Conservation (phyloP, 2,113 vertebrate species). For the Burhinus oedicnemus region DNA sequence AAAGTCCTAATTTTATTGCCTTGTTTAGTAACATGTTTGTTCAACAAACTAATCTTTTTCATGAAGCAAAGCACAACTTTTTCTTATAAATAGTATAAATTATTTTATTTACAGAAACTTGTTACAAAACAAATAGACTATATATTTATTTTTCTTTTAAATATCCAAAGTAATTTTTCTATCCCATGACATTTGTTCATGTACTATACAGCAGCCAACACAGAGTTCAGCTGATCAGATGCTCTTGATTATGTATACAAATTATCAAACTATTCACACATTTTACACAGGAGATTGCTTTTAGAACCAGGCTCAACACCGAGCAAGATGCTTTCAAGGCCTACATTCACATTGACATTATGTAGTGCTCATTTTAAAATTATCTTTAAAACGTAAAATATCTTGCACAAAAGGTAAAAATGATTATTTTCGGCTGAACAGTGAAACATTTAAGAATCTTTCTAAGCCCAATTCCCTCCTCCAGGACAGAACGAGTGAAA, state of each 20-base stretch:
- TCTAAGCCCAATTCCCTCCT: slow-evolving; percentile 64
- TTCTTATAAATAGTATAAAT: slow-evolving; percentile 99
- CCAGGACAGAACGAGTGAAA: slow-evolving; percentile 70
- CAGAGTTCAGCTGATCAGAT: slow-evolving; percentile 96
- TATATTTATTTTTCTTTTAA: slow-evolving; percentile 99
- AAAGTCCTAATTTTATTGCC: slow-evolving; percentile 82
- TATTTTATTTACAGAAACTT: slow-evolving; percentile 99
- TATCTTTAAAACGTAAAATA: slow-evolving; percentile 74
- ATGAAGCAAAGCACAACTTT: slow-evolving; percentile 87
- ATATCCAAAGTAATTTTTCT: slow-evolving; percentile 98
- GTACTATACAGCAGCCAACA: slow-evolving; percentile 99
- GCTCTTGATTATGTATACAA: slow-evolving; percentile 93
- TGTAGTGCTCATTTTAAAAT: slow-evolving; percentile 85
- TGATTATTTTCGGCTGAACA: slow-evolving; percentile 69
- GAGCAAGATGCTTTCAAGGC: slow-evolving; percentile 82
- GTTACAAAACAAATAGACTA: slow-evolving; percentile 99
- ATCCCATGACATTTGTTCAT: slow-evolving; percentile 98
- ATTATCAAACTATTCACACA: slow-evolving; percentile 91
- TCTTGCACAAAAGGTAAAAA: slow-evolving; percentile 76
- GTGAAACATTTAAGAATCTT: slow-evolving; percentile 70
- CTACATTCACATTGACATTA: slow-evolving; percentile 93
- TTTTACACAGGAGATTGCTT: slow-evolving; percentile 91
- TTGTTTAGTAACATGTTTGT: slow-evolving; percentile 80
- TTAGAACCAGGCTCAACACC: slow-evolving; percentile 82
- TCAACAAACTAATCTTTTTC: slow-evolving; percentile 79